Evolutionary conservation across 2,113 vertebrate species (phyloP).

Genomic region (Onychorhynchus coronatus): DNA sequence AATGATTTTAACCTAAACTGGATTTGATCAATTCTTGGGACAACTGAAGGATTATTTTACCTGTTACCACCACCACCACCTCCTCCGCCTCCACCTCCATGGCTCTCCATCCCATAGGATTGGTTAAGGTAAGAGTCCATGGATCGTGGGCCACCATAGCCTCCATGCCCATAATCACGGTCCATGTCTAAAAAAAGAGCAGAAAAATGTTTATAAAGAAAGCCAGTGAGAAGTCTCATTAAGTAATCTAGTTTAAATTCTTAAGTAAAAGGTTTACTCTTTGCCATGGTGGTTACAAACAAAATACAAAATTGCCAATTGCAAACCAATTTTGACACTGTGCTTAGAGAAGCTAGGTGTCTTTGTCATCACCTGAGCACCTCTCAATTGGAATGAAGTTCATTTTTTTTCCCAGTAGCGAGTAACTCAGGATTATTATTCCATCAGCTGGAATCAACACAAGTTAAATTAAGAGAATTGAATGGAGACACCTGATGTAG

Average conservation of each 20-base stretch:
- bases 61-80: slow-evolving; percentile 81
- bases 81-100: slow-evolving; percentile 80
- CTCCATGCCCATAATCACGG: slow-evolving; percentile 82
- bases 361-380: background rate
- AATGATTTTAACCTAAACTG: slow-evolving; percentile 51
- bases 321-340: background rate
- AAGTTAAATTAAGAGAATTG: background rate
- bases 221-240: slow-evolving; percentile 17
- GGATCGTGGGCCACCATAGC: slow-evolving; percentile 81
- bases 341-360: background rate
- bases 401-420: background rate
- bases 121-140: slow-evolving; percentile 84
- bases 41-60: slow-evolving; percentile 80
- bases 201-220: slow-evolving; percentile 69
- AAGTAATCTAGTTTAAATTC: slow-evolving; percentile 5
- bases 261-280: background rate
- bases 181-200: slow-evolving; percentile 79
- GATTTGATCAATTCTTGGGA: slow-evolving; percentile 60
- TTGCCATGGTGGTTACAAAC: slow-evolving; percentile 14
- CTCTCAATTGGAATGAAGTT: background rate
- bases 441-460: background rate
- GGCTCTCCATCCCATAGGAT: slow-evolving; percentile 81
- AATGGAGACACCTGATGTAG: background rate
- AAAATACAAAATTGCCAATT: background rate
- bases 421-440: background rate